These are phyloP conservation scores for Amphiprion percula DNA, from an alignment of 2,113 vertebrate species.

Conservation along the genomic window DNA sequence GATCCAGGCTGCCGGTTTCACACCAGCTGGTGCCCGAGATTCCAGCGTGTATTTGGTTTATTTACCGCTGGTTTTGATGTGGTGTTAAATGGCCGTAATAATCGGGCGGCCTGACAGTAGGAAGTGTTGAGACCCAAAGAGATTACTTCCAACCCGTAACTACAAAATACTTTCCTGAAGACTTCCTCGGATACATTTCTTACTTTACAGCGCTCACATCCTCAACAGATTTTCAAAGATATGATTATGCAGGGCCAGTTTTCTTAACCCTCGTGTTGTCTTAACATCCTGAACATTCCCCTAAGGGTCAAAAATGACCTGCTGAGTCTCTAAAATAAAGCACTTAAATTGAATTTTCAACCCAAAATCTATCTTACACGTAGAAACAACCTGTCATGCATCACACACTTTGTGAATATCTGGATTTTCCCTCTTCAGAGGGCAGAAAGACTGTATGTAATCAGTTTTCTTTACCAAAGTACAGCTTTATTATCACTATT, in stretches of 20 bases:
- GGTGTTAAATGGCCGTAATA: conserved; percentile 71
- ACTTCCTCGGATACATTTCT: conserved; percentile 63
- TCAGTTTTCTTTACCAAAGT: too few relatives aligned
- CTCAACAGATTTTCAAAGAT: conserved; percentile 24
- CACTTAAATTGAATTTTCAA: too few relatives aligned
- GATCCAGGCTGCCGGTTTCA: conserved; percentile 55
- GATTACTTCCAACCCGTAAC: conserved; percentile 59
- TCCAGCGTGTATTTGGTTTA: conserved; percentile 39
- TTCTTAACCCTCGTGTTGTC: too few relatives aligned
- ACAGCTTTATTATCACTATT: too few relatives aligned
- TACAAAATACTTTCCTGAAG: conserved; percentile 48
- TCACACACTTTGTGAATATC: too few relatives aligned
- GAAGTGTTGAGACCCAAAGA: conserved; percentile 68
- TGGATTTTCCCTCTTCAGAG: too few relatives aligned
- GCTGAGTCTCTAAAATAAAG: too few relatives aligned
- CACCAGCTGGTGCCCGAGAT: conserved; percentile 67
- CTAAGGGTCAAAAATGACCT: too few relatives aligned
- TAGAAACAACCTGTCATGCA: too few relatives aligned
- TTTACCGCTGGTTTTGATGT: conserved; percentile 68
- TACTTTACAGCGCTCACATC: conserved; percentile 18
- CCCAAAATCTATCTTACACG: too few relatives aligned
- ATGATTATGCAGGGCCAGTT: neutral
- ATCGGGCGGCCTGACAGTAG: conserved; percentile 73
- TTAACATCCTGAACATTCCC: too few relatives aligned
- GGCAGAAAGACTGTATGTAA: too few relatives aligned